These are phyloP conservation scores for Gambelia wislizenii DNA, from an alignment of 2,797 vertebrate species.

Conservation along the genomic window DNA sequence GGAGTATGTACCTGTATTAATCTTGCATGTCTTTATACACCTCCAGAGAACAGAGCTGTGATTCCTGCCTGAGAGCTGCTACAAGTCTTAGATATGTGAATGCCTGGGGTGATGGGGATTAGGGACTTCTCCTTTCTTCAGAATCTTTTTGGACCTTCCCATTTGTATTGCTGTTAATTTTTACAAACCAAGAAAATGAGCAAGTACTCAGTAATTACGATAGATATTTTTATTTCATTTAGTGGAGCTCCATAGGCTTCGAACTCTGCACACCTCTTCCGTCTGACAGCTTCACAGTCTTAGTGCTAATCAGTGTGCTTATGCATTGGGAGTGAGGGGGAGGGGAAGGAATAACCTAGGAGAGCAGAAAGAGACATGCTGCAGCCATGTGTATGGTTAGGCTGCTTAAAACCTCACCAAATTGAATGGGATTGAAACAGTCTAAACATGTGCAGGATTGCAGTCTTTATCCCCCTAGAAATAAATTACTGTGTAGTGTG, in stretches of 20 bases:
- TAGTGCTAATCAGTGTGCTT: neutral
- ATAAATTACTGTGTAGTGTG: slow-evolving; percentile 73
- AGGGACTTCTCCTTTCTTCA: slow-evolving; percentile 3
- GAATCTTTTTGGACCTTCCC: neutral
- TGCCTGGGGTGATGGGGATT: too few species aligned
- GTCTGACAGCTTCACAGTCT: slow-evolving; percentile 54
- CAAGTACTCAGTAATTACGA: slow-evolving; percentile 49
- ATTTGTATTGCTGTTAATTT: neutral
- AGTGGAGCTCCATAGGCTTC: slow-evolving; percentile 51
- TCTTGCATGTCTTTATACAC: neutral
- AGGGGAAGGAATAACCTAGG: slow-evolving; percentile 38
- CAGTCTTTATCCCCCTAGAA: slow-evolving; percentile 67
- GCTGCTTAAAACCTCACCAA: neutral
- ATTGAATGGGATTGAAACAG: neutral
- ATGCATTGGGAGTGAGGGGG: neutral
- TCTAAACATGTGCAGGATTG: slow-evolving; percentile 5
- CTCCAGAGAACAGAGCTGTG: neutral
- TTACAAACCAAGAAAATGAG: slow-evolving; percentile 44
- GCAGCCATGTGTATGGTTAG: neutral
- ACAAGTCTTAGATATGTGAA: neutral
- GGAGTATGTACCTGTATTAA: neutral
- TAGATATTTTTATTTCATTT: slow-evolving; percentile 59
- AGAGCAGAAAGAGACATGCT: slow-evolving; percentile 63
- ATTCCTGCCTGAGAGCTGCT: neutral
- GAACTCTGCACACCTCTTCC: neutral